These are phyloP conservation scores for Philereme transversata DNA, from an alignment of 2,888 invertebrate species.

Conservation along the genomic window DNA sequence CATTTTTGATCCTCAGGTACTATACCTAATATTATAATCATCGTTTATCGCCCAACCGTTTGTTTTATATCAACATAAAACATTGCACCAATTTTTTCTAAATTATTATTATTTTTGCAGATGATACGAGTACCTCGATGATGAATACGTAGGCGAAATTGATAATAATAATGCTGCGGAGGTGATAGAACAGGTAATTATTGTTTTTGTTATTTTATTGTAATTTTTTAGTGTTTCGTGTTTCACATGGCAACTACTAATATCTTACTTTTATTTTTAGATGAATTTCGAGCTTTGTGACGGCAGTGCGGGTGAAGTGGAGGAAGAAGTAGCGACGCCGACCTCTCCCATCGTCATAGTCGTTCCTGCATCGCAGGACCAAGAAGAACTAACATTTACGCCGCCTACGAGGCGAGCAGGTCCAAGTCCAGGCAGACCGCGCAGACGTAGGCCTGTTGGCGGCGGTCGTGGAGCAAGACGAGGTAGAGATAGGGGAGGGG, in stretches of 20 bases:
- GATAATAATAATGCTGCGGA: too few relatives aligned
- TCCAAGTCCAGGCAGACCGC: background rate
- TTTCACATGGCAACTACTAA: background rate
- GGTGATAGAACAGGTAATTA: too few relatives aligned
- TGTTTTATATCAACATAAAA: background rate
- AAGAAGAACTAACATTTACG: background rate
- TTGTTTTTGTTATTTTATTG: too few relatives aligned
- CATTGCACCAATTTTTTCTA: background rate
- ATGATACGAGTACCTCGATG: background rate
- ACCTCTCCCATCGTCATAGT: background rate
- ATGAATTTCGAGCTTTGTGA: background rate
- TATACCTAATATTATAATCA: background rate
- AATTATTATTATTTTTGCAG: background rate
- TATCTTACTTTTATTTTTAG: background rate
- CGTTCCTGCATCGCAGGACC: background rate
- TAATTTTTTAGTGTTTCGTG: background rate
- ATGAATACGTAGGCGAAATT: too few relatives aligned
- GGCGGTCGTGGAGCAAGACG: background rate
- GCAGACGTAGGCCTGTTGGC: background rate
- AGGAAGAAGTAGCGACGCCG: background rate
- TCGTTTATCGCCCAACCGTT: background rate
- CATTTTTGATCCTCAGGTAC: background rate
- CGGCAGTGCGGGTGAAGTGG: too few relatives aligned
- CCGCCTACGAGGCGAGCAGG: slow-evolving; percentile 1
- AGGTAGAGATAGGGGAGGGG: background rate